Evolutionary conservation across 2,113 vertebrate genomes (phyloP).

Genomic region (Tenebrosternarchus preto): DNA sequence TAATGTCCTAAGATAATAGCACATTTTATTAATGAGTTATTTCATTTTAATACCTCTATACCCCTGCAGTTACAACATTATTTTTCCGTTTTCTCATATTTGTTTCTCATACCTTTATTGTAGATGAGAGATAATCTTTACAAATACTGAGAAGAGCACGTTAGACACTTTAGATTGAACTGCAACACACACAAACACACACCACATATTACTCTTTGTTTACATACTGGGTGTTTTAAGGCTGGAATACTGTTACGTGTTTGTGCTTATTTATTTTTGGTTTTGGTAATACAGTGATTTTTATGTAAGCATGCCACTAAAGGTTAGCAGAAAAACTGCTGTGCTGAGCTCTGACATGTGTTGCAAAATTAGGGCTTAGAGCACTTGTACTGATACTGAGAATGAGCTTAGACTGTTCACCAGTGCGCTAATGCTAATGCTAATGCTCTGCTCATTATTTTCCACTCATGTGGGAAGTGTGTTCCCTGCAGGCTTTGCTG

Average conservation of each 20-base stretch:
- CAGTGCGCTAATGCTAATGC: neutral
- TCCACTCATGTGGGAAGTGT: neutral
- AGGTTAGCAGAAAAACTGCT: neutral
- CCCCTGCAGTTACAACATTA: neutral
- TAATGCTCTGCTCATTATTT: neutral
- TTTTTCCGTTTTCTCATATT: neutral
- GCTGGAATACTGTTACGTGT: slow-evolving; percentile 23
- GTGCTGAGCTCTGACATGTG: neutral
- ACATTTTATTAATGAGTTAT: neutral
- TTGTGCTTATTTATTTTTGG: slow-evolving; percentile 11
- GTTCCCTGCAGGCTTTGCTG: neutral
- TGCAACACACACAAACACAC: neutral
- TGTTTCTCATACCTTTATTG: neutral
- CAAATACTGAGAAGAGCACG: slow-evolving; percentile 42
- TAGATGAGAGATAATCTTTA: neutral
- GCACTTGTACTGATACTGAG: neutral
- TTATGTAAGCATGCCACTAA: slow-evolving; percentile 1
- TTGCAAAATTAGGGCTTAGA: neutral
- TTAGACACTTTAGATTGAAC: slow-evolving; percentile 32
- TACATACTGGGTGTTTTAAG: slow-evolving; percentile 34
- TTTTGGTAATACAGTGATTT: neutral
- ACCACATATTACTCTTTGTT: slow-evolving; percentile 4
- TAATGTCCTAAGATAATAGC: neutral
- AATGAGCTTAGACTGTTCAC: slow-evolving; percentile 26
- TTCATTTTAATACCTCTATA: slow-evolving; percentile 14